Base-by-base conservation (phyloP, 2,888 invertebrate genomes). In the Drosophila atroscutellata region DNA sequence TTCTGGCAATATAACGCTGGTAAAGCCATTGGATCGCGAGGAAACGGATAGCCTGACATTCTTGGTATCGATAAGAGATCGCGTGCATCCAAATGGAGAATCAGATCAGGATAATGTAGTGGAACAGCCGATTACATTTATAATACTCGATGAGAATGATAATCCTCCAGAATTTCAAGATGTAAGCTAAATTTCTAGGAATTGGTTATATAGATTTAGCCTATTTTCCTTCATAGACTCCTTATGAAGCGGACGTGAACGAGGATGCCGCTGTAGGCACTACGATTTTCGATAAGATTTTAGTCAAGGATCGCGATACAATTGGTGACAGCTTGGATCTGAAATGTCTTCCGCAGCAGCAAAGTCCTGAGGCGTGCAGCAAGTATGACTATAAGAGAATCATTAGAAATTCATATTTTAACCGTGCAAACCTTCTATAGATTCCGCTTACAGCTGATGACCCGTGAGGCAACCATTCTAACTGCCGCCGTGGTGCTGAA, bases 91-190 rank as follows among this genome's bases (percentile, higher is more conserved):
- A 18, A 93, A 93, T 69, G 94, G 93, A 30, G 94, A 94, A 74
- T 95, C 95, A 15, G 94, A 94, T 18, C 95, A 94, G 61, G 94
- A 96, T 81, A 97, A 97, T 92, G 93, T 97, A 71, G 96, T 97
- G 18, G 94, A 95, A 81, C 95, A 96, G 11, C 96, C 96, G 5
- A 96, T 97, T 51, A 96, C 96, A 36, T 96, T 98, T 71, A 97
- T 98, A 72, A 95, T 98, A 20, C 93, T 97, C 13, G 98, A 98
- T 90, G 97, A 97, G 88, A 98, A 98, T 91, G 98, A 98, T 91
- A 98, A 97, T 92, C 94, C 97, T 37, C 98, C 98, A 9, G 94
- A 94, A 66, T 97, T 97, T 93, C 94, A 95, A 93, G 95, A 96
- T 93, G 97, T 96, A 94, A 60, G 76, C 36, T 13, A 2, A 20